Evolutionary conservation across 92 coral and sea anemone genomes (phyloP).

Genomic region (Paramuricea clavata): DNA sequence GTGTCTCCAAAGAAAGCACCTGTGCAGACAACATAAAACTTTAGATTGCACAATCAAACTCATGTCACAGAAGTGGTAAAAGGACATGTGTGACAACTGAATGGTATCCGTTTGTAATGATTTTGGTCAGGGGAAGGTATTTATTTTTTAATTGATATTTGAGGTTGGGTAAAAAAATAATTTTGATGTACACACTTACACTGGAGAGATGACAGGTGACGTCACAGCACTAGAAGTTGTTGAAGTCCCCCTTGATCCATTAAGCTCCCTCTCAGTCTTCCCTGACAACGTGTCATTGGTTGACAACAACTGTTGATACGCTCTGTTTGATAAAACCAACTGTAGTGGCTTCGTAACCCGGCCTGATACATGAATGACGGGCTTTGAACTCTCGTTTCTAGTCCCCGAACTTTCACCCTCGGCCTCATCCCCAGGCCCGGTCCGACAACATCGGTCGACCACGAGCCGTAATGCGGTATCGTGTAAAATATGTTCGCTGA

Average conservation of each 20-base stretch:
- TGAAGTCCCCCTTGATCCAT: constrained; percentile 39
- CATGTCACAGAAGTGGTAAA: no score
- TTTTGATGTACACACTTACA: constrained; percentile 50
- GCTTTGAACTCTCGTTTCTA: constrained; percentile 52
- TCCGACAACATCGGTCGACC: constrained; percentile 84
- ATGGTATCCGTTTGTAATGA: no score
- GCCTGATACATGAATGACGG: constrained; percentile 78
- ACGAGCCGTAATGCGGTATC: constrained; percentile 86
- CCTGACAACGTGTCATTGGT: constrained; percentile 90
- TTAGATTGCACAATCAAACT: no score
- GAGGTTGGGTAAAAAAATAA: no score
- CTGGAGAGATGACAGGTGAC: constrained; percentile 81
- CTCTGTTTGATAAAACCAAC: constrained; percentile 88
- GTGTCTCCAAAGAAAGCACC: no score
- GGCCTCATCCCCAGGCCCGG: constrained; percentile 57
- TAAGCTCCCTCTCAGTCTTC: constrained; percentile 58
- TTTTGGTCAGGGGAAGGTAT: no score
- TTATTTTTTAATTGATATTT: no score
- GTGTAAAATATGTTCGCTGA: constrained; percentile 85
- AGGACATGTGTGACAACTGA: no score
- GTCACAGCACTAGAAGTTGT: constrained; percentile 42
- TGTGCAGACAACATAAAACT: no score
- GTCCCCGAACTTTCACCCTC: not conserved
- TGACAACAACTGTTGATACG: constrained; percentile 83
- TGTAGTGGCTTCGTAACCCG: constrained; percentile 87